Percentiles rank a stretch among this genome's conserved stretches.
Conservation (phyloP, 1,140 invertebrate species). For the Tetragonula clypearis region DNA sequence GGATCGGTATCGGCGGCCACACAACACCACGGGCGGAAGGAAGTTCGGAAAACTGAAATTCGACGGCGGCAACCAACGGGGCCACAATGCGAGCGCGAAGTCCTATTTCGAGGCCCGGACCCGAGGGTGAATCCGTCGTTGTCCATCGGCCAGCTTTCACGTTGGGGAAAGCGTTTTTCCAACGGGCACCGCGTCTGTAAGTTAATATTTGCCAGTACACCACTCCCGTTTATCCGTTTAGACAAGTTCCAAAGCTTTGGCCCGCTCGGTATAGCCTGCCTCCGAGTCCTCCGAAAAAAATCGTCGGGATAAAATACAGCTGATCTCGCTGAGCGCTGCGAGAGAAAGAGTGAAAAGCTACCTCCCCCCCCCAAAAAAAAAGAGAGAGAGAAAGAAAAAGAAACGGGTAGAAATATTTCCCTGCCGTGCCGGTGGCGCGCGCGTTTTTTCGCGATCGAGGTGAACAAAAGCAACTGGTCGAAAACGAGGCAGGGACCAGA, state of each 20-base stretch:
- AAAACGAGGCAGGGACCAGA: not conserved
- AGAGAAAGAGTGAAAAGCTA: too few species aligned
- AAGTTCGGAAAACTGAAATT: not conserved
- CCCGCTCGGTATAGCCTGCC: not conserved
- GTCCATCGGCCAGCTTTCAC: slow-evolving; percentile 3
- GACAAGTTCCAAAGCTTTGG: slow-evolving; percentile 21
- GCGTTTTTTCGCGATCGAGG: slow-evolving; percentile 31
- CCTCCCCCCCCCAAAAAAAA: too few species aligned
- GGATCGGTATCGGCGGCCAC: too few species aligned
- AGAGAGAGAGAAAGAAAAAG: not conserved
- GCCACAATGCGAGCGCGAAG: slow-evolving; percentile 26
- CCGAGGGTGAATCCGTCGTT: not conserved
- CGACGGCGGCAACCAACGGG: too few species aligned
- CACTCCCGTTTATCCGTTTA: not conserved
- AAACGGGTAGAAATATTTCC: not conserved
- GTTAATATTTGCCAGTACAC: slow-evolving; percentile 44
- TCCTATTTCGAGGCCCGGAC: slow-evolving; percentile 2
- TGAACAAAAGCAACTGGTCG: not conserved
- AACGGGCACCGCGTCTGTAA: slow-evolving; percentile 29
- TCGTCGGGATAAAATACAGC: too few species aligned
- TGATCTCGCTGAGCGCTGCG: too few species aligned
- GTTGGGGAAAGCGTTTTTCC: not conserved
- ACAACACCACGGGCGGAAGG: too few species aligned
- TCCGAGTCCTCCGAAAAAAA: not conserved
- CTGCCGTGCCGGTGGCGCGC: not conserved